Conservation (phyloP, 2,113 vertebrate genomes). For the Apaloderma vittatum region DNA sequence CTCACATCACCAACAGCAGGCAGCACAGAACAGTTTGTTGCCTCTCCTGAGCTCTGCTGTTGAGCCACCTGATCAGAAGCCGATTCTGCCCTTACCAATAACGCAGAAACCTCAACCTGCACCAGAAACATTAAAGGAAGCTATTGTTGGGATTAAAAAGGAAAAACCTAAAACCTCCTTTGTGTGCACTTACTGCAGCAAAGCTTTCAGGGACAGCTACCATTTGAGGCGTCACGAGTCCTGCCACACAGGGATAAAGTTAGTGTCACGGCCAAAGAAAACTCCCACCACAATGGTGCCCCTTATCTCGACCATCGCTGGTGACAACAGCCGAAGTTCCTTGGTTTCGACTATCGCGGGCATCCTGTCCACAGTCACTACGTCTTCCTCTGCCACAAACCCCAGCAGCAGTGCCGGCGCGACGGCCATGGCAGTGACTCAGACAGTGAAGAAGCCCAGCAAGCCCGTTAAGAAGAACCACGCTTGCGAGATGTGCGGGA, state of each 20-base stretch:
- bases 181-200: conserved; percentile 97
- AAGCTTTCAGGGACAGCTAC: conserved; percentile 98
- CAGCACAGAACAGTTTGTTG: conserved; percentile 94
- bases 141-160: conserved; percentile 90
- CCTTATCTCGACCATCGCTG: conserved; percentile 93
- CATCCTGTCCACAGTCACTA: conserved; percentile 93
- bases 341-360: conserved; percentile 94
- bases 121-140: conserved; percentile 93
- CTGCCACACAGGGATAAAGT: conserved; percentile 97
- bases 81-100: conserved; percentile 92
- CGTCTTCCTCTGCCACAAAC: conserved; percentile 90
- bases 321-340: conserved; percentile 90
- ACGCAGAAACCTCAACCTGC: conserved; percentile 94
- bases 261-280: conserved; percentile 97
- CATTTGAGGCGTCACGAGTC: conserved; percentile 97
- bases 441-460: conserved; percentile 90
- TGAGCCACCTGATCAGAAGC: conserved; percentile 96
- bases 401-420: conserved; percentile 82
- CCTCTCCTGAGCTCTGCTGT: conserved; percentile 93
- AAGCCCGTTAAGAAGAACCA: conserved; percentile 99
- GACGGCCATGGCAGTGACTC: conserved; percentile 83
- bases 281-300: conserved; percentile 91
- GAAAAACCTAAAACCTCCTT: conserved; percentile 98
- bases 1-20: conserved; percentile 97
- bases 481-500: conserved; percentile 97